Evolutionary conservation across 2,113 vertebrate species (phyloP).

Genomic region (Leptobrachium leishanense): DNA sequence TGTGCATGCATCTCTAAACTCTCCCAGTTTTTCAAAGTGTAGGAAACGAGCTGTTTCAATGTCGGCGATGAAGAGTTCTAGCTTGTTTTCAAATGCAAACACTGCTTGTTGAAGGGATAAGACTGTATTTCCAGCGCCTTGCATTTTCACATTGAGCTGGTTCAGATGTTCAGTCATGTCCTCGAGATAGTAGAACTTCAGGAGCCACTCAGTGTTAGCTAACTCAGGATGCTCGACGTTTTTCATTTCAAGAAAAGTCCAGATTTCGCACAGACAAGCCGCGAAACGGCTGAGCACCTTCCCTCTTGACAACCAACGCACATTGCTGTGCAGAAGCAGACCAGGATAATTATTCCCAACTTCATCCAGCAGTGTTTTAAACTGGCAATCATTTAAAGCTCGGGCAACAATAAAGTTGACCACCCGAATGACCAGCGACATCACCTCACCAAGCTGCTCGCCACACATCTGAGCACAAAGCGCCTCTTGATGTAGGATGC

Average conservation of each 20-base stretch:
- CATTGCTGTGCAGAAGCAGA: too few relatives aligned
- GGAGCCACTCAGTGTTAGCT: constrained; percentile 54
- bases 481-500: too few relatives aligned
- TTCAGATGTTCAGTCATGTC: constrained; percentile 57
- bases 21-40: too few relatives aligned
- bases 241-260: constrained; percentile 58
- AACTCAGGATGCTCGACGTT: constrained; percentile 45
- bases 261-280: constrained; percentile 51
- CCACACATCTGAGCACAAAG: too few relatives aligned
- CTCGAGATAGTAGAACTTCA: constrained; percentile 54
- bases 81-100: constrained; percentile 17
- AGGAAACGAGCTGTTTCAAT: background rate
- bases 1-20: too few relatives aligned
- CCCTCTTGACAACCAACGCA: constrained; percentile 53
- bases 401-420: too few relatives aligned
- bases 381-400: too few relatives aligned
- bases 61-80: background rate
- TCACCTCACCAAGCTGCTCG: too few relatives aligned
- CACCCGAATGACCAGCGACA: too few relatives aligned
- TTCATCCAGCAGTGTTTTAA: too few relatives aligned
- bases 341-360: too few relatives aligned
- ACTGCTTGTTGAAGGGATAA: constrained; percentile 50
- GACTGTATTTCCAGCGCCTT: constrained; percentile 57
- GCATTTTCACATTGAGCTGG: constrained; percentile 59
- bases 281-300: constrained; percentile 52